Percentiles rank a stretch among this genome's conserved stretches.
phyloP scores from a whole-genome alignment of 2,888 invertebrate species.

The Limenitis camilla region DNA sequence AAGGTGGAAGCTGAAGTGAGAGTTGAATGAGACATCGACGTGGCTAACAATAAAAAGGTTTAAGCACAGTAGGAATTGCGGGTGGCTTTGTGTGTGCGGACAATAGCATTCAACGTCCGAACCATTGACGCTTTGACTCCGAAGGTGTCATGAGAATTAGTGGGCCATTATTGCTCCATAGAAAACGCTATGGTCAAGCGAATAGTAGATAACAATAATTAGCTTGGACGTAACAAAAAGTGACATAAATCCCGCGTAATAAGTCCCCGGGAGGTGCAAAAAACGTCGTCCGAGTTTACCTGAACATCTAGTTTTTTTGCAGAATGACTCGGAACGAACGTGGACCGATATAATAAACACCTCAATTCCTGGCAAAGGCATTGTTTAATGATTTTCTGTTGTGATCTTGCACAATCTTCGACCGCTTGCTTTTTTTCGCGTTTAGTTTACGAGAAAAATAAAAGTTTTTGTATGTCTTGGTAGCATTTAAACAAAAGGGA shows the following conservation, averaged over 20 bases:
- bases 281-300: constrained; percentile 58
- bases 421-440: constrained; percentile 51
- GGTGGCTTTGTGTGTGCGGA: constrained; percentile 60
- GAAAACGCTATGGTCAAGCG: constrained; percentile 65
- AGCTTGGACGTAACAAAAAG: constrained; percentile 68
- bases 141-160: constrained; percentile 72
- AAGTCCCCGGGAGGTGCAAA: constrained; percentile 59
- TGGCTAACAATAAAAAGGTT: constrained; percentile 62
- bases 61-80: constrained; percentile 64
- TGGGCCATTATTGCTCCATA: constrained; percentile 67
- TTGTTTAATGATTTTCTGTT: constrained; percentile 73
- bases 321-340: constrained; percentile 54
- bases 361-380: constrained; percentile 70
- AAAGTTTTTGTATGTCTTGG: constrained; percentile 66
- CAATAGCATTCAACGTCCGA: constrained; percentile 48
- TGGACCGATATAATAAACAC: constrained; percentile 69
- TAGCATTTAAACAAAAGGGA: constrained; percentile 72
- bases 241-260: constrained; percentile 74
- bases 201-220: constrained; percentile 73
- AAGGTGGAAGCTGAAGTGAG: constrained; percentile 35
- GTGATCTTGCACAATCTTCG: constrained; percentile 72
- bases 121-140: constrained; percentile 63
- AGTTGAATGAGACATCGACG: constrained; percentile 62
- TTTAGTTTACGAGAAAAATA: constrained; percentile 58
- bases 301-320: constrained; percentile 59